Conservation (phyloP, 2,797 vertebrate genomes). For the Mormyrops boulengeri region DNA sequence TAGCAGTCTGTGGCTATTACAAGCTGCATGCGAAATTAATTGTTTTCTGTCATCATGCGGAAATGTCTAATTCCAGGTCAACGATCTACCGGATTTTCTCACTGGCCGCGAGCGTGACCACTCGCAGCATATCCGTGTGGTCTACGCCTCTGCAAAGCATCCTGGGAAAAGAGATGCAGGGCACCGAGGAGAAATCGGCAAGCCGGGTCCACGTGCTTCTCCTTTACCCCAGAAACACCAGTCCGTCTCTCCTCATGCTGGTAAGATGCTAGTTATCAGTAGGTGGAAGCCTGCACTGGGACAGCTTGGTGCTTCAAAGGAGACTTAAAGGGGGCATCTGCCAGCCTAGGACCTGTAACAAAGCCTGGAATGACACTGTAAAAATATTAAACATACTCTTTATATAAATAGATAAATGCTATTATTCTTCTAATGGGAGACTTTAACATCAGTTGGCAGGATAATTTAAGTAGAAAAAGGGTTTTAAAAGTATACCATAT, state of each 20-base stretch:
- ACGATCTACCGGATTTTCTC: slow-evolving; percentile 72
- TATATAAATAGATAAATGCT: neutral
- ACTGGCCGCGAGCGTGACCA: slow-evolving; percentile 55
- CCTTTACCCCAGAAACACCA: slow-evolving; percentile 16
- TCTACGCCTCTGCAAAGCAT: slow-evolving; percentile 46
- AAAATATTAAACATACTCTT: neutral
- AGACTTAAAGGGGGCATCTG: neutral
- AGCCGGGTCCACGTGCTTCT: neutral
- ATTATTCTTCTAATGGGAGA: neutral
- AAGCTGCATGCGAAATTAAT: neutral
- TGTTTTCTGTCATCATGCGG: neutral
- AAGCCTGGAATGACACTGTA: neutral
- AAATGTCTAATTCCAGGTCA: slow-evolving; percentile 51
- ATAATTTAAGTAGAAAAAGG: no score
- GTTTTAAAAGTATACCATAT: no score
- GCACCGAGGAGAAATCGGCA: slow-evolving; percentile 28
- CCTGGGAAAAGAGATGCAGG: slow-evolving; percentile 31
- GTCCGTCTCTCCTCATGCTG: slow-evolving; percentile 24
- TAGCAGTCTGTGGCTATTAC: neutral
- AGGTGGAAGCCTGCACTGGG: neutral
- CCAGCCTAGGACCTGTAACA: neutral
- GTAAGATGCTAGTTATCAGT: slow-evolving; percentile 30
- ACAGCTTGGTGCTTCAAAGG: neutral
- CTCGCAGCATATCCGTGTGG: slow-evolving; percentile 67
- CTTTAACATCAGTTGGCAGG: no score